Evolutionary conservation across 2,888 invertebrate genomes (phyloP), one percentile per base, ranked within the genome.

Genomic region (Mythimna impura): DNA sequence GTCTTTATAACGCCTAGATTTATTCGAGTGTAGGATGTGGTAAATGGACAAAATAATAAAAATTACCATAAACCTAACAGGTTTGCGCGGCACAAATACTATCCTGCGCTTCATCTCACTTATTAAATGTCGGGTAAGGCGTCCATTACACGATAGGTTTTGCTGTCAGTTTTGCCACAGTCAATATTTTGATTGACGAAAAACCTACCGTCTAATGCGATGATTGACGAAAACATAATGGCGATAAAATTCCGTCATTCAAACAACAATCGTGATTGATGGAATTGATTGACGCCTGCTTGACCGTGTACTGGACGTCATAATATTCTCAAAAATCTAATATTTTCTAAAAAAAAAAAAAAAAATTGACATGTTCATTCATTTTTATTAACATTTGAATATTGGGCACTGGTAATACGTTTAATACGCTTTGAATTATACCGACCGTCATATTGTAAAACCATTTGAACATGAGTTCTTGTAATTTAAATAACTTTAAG

Each of bases 401-500:
- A 55, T 40, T 61, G 58, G 68, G 52, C 74, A 71, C 74, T 68
- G 36, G 50, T 68, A 47, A 12, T 43, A 67, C 65, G 69, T 25
- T n/a, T 71, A 58, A 67, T 65, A 73, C 50, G 60, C 68, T 76
- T 47, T 50, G 40, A 71, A 52, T 55, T 65, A 58, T 50, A 58
- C 50, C 14, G 52, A 58, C 50, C 14, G 52, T 63, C 30, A 75
- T 66, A 69, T 71, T 69, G 61, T 71, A 79, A 70, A 58, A 76
- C 71, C 36, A 58, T 71, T 73, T 43, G 34, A 73, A 73, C 73
- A 73, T 62, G 66, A 78, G 66, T 71, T 66, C 76, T 68, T 52
- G 64, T 81, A 71, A 83, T 80, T 80, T 72, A 76, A 83, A 75
- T 81, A 83, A 76, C 79, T 68, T 60, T 79, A 82, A 80, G 72